Conservation (phyloP, 2,888 invertebrate species). For the Elgonia sp. region DNA sequence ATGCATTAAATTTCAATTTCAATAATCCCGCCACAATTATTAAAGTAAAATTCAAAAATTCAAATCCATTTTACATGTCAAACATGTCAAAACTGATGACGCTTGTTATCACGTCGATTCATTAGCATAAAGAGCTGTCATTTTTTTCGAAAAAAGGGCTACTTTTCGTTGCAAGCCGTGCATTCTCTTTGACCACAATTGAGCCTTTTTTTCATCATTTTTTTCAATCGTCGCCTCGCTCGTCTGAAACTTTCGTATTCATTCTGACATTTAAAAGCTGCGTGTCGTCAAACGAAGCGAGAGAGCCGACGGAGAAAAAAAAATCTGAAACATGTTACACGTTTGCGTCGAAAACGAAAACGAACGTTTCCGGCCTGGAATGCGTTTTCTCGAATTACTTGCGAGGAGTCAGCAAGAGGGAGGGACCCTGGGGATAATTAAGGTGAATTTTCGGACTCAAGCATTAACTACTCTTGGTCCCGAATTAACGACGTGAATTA, state of each 20-base stretch:
- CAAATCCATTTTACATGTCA: not conserved
- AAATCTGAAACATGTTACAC: conserved; percentile 52
- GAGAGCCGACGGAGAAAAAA: conserved; percentile 20
- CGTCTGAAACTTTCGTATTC: conserved; percentile 54
- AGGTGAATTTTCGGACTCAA: conserved; percentile 10
- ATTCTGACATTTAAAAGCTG: conserved; percentile 61
- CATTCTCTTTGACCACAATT: conserved; percentile 52
- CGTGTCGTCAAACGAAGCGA: conserved; percentile 27
- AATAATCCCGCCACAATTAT: too few relatives aligned
- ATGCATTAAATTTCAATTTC: too few relatives aligned
- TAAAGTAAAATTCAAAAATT: too few relatives aligned
- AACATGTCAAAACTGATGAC: conserved; percentile 37
- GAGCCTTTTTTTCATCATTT: conserved; percentile 26
- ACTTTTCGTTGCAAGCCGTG: conserved; percentile 13
- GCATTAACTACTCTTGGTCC: conserved; percentile 21
- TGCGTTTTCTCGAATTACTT: conserved; percentile 61
- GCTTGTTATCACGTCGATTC: conserved; percentile 35
- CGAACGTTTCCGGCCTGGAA: conserved; percentile 67
- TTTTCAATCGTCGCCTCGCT: conserved; percentile 1
- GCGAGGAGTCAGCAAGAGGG: not conserved
- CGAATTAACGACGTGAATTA: conserved; percentile 33
- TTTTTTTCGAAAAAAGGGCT: conserved; percentile 42
- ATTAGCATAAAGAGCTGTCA: conserved; percentile 17
- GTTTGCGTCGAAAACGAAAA: conserved; percentile 53
- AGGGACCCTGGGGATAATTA: conserved; percentile 46